A percentile compares a stretch with the other conserved stretches of the same genome.
Conservation (phyloP, 2,113 vertebrate species). For the Pardalotus punctatus region DNA sequence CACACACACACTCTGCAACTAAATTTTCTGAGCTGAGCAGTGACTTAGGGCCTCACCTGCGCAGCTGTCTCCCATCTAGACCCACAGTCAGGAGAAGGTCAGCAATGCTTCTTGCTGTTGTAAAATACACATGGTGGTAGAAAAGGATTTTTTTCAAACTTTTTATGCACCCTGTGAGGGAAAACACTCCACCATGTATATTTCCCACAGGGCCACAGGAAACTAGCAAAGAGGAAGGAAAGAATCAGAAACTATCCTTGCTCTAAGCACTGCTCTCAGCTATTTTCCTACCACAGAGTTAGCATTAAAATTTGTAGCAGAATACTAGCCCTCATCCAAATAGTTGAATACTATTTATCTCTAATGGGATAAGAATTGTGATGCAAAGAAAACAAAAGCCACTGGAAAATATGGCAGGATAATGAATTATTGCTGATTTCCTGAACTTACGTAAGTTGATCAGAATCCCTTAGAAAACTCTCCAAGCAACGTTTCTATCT, state of each 20-base stretch:
- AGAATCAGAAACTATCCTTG: not conserved
- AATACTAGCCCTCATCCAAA: not conserved
- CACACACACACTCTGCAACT: not conserved
- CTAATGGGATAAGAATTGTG: not conserved
- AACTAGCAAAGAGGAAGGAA: not conserved
- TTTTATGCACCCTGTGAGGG: accelerated
- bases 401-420: not conserved
- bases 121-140: not conserved
- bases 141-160: not conserved
- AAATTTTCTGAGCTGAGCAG: not conserved
- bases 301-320: not conserved
- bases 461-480: not conserved
- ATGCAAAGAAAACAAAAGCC: slow-evolving; percentile 4
- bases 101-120: not conserved
- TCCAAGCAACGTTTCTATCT: not conserved
- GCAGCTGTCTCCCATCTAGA: not conserved
- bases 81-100: not conserved
- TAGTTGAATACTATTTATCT: not conserved
- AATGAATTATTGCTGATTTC: not conserved
- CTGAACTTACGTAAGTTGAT: not conserved
- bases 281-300: not conserved
- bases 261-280: not conserved
- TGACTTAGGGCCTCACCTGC: not conserved
- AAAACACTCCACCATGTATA: not conserved
- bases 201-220: not conserved